Base-by-base conservation (phyloP, 2,888 invertebrate species). In the Horisme vitalbata region DNA sequence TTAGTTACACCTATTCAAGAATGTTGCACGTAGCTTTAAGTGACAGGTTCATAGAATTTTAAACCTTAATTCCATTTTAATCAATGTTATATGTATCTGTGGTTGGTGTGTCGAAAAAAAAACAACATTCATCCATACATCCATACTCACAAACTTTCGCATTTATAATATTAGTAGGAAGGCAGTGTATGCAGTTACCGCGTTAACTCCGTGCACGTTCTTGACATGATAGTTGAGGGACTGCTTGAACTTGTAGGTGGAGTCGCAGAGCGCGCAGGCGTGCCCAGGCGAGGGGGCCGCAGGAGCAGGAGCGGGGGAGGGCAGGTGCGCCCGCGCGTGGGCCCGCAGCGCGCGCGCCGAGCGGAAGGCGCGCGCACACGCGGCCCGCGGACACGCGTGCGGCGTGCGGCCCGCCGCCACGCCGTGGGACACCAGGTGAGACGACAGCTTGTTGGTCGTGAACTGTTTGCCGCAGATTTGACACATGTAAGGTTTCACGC, bases 401-500 rank as follows among this genome's bases (percentile, higher is more conserved):
- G 61, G 55, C 65, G 64, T 38, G 55, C 55, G 24, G 53, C 56
- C 30, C 15, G 21, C 7, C 6, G 14, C 20, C 30, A 8, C 11
- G 26, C 26, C 38, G 51, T 55, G 56, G n/a, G 21, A 8, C 20
- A 3, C 49, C 67, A 77, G 50, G 68, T 85, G 85, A n/a, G 63
- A 68, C 0, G 77, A 54, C 38, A 85, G 60, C 66, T 83, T 85
- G 76, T 85, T 84, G 4, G 79, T 83, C 0, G 78, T 68, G 72
- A 84, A 85, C 12, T 66, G 74, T 50, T 67, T 68, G 39, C 84
- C 84, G 64, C 85, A 85, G 10, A 76, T 61, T 1, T 74, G 67
- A 39, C 85, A 85, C 52, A 85, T 71, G 68, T 83, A 85, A 1
- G 83, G 84, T 48, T 82, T 72, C 21, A 64, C 79, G 3, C 83